Conservation (phyloP, 1,140 invertebrate species). For the Zaprionus tsacasi region DNA sequence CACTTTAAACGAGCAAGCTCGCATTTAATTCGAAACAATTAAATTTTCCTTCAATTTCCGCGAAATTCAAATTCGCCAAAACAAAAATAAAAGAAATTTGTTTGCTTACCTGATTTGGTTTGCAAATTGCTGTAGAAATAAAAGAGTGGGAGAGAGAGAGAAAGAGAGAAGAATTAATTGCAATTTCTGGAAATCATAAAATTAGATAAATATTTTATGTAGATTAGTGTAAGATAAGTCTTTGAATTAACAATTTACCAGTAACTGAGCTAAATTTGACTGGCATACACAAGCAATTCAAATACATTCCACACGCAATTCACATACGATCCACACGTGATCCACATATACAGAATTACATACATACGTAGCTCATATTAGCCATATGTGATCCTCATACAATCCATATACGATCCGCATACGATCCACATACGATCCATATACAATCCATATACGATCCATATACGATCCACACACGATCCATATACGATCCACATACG, state of each 20-base stretch:
- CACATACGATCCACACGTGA: not conserved
- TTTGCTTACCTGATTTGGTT: slow-evolving; percentile 60
- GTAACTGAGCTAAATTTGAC: too few species aligned
- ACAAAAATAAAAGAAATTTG: not conserved
- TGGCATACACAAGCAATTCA: not conserved
- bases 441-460: too few species aligned
- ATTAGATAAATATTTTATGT: not conserved
- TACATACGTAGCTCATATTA: too few species aligned
- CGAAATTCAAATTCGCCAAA: not conserved
- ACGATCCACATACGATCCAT: too few species aligned
- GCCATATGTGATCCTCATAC: too few species aligned
- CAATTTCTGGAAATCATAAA: not conserved
- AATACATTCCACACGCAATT: not conserved
- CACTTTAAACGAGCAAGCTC: not conserved
- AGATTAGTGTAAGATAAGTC: not conserved
- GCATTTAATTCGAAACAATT: slow-evolving; percentile 13
- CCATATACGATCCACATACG: not conserved
- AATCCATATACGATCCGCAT: not conserved
- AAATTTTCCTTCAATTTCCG: slow-evolving; percentile 21
- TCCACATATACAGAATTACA: too few species aligned
- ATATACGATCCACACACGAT: not conserved
- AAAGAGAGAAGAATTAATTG: slow-evolving; percentile 12
- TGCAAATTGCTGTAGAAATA: slow-evolving; percentile 43
- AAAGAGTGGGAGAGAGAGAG: slow-evolving; percentile 11
- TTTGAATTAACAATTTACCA: too few species aligned